These are phyloP conservation scores for Anguilla pacifica DNA, from an alignment of 2,797 vertebrate species.

Conservation along the genomic window DNA sequence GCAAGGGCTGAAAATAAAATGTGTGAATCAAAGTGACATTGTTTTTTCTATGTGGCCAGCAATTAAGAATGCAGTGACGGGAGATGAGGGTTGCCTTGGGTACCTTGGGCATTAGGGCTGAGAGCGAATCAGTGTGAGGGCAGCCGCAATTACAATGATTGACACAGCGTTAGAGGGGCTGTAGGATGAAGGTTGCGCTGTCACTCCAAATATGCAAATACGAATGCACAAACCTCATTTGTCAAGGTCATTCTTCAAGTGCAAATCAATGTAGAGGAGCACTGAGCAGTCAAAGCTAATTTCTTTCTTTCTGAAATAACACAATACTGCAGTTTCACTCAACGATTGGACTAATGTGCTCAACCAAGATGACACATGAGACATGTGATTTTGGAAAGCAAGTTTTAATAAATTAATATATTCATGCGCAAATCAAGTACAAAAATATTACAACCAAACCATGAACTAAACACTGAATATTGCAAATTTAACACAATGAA, in stretches of 20 bases:
- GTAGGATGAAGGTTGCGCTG: constrained; percentile 36
- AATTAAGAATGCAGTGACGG: constrained; percentile 56
- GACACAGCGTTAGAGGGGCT: constrained; percentile 51
- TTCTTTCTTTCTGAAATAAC: background rate
- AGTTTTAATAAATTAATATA: constrained; percentile 98
- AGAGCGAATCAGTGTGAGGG: constrained; percentile 46
- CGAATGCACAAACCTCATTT: constrained; percentile 32
- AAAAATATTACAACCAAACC: constrained; percentile 80
- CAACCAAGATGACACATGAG: constrained; percentile 40
- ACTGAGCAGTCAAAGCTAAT: background rate
- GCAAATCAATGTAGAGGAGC: background rate
- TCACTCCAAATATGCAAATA: constrained; percentile 55
- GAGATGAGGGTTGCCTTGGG: constrained; percentile 50
- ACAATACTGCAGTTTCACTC: background rate
- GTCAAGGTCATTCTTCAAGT: constrained; percentile 40
- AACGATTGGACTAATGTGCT: background rate
- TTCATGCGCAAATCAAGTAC: constrained; percentile 86
- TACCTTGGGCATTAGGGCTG: constrained; percentile 54
- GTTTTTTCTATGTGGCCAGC: constrained; percentile 45
- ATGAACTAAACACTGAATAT: constrained; percentile 71
- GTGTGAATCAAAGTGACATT: constrained; percentile 59
- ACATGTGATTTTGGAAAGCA: constrained; percentile 75
- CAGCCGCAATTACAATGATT: constrained; percentile 44
- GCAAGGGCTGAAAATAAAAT: constrained; percentile 57
- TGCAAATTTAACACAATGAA: constrained; percentile 75